Evolutionary conservation across 2,888 invertebrate species (phyloP), one percentile per base, ranked within the genome.

Genomic region (Carcina quercana): DNA sequence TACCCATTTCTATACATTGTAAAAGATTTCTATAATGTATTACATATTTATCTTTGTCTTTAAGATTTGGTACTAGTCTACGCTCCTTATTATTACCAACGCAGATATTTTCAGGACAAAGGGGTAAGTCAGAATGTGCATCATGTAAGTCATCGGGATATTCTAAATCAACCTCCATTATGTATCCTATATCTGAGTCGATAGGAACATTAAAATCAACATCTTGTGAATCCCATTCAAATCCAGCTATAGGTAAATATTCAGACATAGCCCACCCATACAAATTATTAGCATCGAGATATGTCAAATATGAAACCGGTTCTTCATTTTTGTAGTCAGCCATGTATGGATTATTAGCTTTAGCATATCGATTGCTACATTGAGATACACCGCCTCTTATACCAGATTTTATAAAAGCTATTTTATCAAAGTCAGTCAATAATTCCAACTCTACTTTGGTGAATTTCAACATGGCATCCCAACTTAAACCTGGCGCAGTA

Each of bases 161-260:
- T 25, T 34, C 37, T 6, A 58, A 24, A 39, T 61, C 59, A 1
- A 55, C 56, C 47, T 66, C 64, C 13, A 52, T 30, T 28, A 49
- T 43, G 25, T 42, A 48, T 3, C 47, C 43, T 5, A 28, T 21
- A 1, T 43, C 33, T 13, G 40, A 40, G 8, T 35, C 35, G 13
- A 34, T 33, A 4, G 35, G n/a, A 6, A 45, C 25, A 12, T 42
- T 27, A 21, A 39, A 40, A 17, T 35, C 20, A 11, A 36, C 24
- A 28, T 48, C 12, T 15, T 21, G 4, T 11, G 13, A 20, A 29
- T 3, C 13, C 10, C 28, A 24, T 25, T 25, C 25, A 4, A 12
- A 5, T 25, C 8, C 13, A 25, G 3, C 13, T 6, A 25, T 5
- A 12, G 25, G 25, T 12, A 25, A 13, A 25, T 25, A 25, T 5